These are phyloP conservation scores for Triops longicaudatus DNA, from an alignment of 1,140 invertebrate genomes.

Conservation along the genomic window DNA sequence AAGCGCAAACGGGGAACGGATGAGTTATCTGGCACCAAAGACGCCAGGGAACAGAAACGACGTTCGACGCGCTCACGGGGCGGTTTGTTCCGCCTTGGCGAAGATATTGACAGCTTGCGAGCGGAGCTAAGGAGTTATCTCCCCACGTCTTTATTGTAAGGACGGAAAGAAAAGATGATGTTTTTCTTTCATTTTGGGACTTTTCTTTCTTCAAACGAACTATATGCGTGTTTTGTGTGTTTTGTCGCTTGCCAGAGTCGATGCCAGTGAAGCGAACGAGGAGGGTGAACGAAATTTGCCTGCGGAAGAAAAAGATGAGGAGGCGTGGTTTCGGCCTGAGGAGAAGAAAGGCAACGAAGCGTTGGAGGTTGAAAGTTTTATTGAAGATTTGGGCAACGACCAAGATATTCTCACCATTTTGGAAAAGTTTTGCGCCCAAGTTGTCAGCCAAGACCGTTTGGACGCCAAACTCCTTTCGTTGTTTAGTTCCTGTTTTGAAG, in stretches of 20 bases:
- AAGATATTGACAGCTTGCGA: constrained; percentile 51
- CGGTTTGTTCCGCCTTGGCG: constrained; percentile 42
- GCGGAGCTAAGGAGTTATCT: constrained; percentile 53
- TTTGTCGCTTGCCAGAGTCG: no score
- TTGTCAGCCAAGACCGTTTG: background rate
- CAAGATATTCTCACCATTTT: background rate
- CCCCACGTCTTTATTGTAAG: constrained; percentile 47
- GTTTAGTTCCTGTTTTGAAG: background rate
- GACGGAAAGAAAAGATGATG: background rate
- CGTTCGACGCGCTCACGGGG: constrained; percentile 54
- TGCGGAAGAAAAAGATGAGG: no score
- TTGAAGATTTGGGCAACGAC: background rate
- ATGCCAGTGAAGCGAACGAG: no score
- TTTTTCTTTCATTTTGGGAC: no score
- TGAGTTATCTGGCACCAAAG: background rate
- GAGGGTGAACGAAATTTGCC: no score
- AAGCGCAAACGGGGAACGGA: constrained; percentile 10
- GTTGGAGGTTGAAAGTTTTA: background rate
- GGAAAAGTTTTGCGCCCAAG: background rate
- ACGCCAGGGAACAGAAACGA: constrained; percentile 53
- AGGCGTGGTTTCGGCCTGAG: no score
- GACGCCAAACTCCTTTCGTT: background rate
- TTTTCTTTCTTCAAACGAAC: no score
- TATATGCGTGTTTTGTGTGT: no score
- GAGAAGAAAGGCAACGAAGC: background rate